These are phyloP conservation scores for Noturus placidus DNA, from an alignment of 2,113 vertebrate genomes.

Conservation along the genomic window DNA sequence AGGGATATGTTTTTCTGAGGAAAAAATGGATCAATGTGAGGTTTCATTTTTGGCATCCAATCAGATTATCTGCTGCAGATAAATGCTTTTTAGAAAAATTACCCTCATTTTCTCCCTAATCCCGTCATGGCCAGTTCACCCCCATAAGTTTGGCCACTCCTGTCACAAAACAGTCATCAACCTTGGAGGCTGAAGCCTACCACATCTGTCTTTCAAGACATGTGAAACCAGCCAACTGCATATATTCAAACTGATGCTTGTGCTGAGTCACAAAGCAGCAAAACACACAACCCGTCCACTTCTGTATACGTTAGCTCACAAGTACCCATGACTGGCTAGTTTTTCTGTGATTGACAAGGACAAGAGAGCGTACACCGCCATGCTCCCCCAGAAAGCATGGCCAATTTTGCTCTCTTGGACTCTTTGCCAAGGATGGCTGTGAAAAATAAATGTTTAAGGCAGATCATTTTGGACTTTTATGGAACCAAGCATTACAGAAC, in stretches of 20 bases:
- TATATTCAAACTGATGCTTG: background rate
- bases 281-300: background rate
- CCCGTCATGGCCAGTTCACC: background rate
- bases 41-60: background rate
- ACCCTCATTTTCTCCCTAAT: background rate
- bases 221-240: background rate
- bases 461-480: background rate
- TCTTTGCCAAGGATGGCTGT: background rate
- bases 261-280: background rate
- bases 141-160: background rate
- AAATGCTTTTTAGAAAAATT: background rate
- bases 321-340: background rate
- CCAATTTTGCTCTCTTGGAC: background rate
- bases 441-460: background rate
- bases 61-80: background rate
- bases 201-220: background rate
- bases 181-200: background rate
- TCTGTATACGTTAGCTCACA: background rate
- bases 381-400: background rate
- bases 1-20: background rate
- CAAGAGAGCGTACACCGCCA: background rate
- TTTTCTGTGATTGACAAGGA: background rate
- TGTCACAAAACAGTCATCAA: background rate
- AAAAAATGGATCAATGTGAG: background rate
- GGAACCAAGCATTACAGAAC: background rate